Evolutionary conservation across 2,888 invertebrate species (phyloP).

Genomic region (Bombylius discolor): DNA sequence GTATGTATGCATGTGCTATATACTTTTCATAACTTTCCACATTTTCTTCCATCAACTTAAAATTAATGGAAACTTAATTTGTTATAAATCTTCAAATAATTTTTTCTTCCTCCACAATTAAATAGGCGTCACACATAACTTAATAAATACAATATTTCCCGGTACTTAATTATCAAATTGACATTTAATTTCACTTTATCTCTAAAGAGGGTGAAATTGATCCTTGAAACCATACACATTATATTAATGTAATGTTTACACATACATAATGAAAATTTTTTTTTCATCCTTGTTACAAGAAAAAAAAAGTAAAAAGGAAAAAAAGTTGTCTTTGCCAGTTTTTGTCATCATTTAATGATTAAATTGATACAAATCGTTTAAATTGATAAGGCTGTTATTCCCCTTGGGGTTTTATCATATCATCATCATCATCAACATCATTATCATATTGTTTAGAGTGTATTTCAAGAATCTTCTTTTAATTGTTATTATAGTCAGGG

Average conservation of each 20-base stretch:
- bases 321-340: background rate
- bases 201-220: background rate
- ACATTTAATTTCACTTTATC: constrained; percentile 3
- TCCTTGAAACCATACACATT: background rate
- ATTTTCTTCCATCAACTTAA: too few species aligned
- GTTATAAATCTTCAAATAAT: too few species aligned
- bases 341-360: constrained; percentile 13
- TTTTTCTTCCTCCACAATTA: too few species aligned
- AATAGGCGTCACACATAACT: too few species aligned
- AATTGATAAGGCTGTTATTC: constrained; percentile 3
- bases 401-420: background rate
- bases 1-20: too few species aligned
- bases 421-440: background rate
- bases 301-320: background rate
- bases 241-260: too few species aligned
- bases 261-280: too few species aligned
- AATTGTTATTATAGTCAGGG: background rate
- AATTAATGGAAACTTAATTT: too few species aligned
- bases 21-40: too few species aligned
- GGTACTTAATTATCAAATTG: constrained; percentile 9
- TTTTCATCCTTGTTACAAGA: too few species aligned
- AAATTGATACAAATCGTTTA: constrained; percentile 13
- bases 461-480: too few species aligned
- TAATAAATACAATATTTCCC: constrained; percentile 2
- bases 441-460: too few species aligned